phyloP scores from a whole-genome alignment of 2,888 invertebrate species.

The Dendrolimus houi region DNA sequence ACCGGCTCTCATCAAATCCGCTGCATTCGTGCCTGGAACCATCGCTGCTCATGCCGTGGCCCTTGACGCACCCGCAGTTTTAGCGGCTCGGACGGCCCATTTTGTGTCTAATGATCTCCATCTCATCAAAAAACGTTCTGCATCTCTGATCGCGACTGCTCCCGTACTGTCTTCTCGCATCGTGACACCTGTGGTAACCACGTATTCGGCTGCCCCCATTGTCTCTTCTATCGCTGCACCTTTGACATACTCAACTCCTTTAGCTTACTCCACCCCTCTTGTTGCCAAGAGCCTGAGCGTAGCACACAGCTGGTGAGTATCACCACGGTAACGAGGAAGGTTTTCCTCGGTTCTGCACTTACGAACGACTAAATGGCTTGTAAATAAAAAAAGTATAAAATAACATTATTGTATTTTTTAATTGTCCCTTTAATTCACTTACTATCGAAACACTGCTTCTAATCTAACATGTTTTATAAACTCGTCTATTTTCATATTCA shows the following conservation, averaged over 20 bases:
- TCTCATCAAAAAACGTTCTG: slow-evolving; percentile 58
- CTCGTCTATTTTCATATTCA: no score
- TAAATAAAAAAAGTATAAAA: slow-evolving; percentile 33
- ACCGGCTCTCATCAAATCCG: slow-evolving; percentile 11
- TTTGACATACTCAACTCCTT: slow-evolving; percentile 36
- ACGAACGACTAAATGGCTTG: slow-evolving; percentile 38
- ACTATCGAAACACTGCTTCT: no score
- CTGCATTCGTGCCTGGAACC: slow-evolving; percentile 12
- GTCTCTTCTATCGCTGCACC: slow-evolving; percentile 36
- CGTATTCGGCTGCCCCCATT: slow-evolving; percentile 34
- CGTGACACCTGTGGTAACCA: slow-evolving; percentile 33
- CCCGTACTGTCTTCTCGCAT: slow-evolving; percentile 24
- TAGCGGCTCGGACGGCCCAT: slow-evolving; percentile 57
- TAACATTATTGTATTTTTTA: neutral
- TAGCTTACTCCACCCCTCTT: slow-evolving; percentile 35
- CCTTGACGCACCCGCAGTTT: slow-evolving; percentile 54
- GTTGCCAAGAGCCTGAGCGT: slow-evolving; percentile 47
- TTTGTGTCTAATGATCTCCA: slow-evolving; percentile 55
- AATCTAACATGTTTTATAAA: no score
- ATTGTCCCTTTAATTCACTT: no score
- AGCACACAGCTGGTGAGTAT: slow-evolving; percentile 52
- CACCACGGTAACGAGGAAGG: slow-evolving; percentile 38
- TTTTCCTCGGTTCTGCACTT: slow-evolving; percentile 41
- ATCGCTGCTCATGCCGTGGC: slow-evolving; percentile 29
- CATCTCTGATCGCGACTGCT: slow-evolving; percentile 24